Conservation (phyloP, 2,113 vertebrate species). For the Lota lota region DNA sequence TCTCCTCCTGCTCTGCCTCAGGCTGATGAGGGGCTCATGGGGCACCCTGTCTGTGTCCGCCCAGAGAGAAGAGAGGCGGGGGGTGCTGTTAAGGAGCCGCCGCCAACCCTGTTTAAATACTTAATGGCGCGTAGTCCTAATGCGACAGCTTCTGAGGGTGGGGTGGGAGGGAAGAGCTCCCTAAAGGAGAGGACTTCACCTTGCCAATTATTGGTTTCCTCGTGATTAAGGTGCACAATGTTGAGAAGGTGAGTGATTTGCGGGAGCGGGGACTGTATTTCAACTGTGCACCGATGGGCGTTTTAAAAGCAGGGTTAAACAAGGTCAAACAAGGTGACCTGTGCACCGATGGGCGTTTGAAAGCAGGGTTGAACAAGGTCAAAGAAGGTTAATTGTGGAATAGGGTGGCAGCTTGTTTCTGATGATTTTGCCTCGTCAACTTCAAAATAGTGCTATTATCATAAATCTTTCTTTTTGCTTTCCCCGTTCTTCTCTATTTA, state of each 20-base stretch:
- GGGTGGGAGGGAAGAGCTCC: conserved; percentile 29
- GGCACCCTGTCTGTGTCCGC: conserved; percentile 31
- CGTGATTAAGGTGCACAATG: conserved; percentile 31
- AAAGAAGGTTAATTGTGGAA: no score
- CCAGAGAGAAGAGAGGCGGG: conserved; percentile 5
- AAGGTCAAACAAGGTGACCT: no score
- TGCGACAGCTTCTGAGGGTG: conserved; percentile 32
- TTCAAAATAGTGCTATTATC: no score
- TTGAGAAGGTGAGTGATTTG: conserved; percentile 5
- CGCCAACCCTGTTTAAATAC: conserved; percentile 45
- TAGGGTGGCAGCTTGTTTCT: no score
- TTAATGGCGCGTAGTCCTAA: conserved; percentile 48
- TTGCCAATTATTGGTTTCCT: conserved; percentile 22
- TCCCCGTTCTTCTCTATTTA: no score
- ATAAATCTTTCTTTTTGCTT: no score
- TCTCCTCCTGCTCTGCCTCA: neutral
- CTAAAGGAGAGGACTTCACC: conserved; percentile 27
- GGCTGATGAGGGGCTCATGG: conserved; percentile 33
- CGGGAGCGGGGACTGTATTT: conserved; percentile 11
- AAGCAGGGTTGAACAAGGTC: no score
- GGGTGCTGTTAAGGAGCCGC: no score
- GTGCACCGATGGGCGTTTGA: neutral
- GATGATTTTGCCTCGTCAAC: no score
- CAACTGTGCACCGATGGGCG: neutral
- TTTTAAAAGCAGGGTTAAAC: neutral